phyloP scores from a whole-genome alignment of 53 echinoderm and acorn worm species.

The Pentamera pediparva region DNA sequence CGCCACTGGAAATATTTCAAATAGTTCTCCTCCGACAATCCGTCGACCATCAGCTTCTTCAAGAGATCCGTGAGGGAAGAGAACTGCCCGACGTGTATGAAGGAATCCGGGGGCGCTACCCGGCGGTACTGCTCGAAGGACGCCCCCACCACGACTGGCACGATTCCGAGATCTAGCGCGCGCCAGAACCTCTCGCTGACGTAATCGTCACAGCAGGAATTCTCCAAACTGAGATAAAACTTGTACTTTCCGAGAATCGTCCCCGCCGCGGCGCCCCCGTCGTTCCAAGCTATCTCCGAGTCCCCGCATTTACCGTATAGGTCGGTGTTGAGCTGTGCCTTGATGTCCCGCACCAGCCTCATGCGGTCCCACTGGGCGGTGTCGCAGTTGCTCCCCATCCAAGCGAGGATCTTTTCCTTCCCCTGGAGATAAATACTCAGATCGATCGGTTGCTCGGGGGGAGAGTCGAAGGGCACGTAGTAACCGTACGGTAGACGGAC shows the following conservation, averaged over 20 bases:
- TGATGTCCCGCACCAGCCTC: neutral
- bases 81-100: constrained; percentile 19
- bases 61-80: neutral
- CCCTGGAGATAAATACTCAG: neutral
- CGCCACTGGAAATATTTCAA: constrained; percentile 16
- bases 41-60: neutral
- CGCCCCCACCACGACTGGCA: constrained; percentile 13
- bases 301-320: constrained; percentile 14
- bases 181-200: constrained; percentile 22
- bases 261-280: neutral
- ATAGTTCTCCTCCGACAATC: neutral
- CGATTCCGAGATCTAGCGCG: neutral
- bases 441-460: neutral
- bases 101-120: constrained; percentile 9
- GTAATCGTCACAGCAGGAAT: constrained; percentile 25
- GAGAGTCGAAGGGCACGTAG: neutral
- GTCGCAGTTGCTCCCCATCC: constrained; percentile 11
- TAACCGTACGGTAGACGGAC: neutral
- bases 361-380: constrained; percentile 14
- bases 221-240: constrained; percentile 20
- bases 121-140: neutral
- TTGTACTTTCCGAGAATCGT: neutral
- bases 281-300: constrained; percentile 4
- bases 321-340: neutral
- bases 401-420: neutral